Conservation (phyloP, 2,797 vertebrate species). For the Spea hammondii region DNA sequence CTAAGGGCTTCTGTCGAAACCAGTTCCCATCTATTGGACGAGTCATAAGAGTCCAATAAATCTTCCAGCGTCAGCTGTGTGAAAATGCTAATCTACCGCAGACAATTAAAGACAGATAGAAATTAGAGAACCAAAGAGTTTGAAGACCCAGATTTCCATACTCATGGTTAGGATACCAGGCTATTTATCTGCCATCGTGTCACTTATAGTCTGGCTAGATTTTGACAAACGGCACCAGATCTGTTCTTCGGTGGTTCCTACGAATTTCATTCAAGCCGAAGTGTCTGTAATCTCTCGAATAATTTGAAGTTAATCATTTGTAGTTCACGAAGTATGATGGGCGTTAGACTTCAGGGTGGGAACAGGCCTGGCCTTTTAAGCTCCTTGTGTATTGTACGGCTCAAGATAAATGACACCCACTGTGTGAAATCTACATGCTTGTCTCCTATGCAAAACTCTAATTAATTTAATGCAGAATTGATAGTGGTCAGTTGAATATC, state of each 20-base stretch:
- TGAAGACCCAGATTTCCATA: slow-evolving; percentile 63
- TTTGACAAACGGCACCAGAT: slow-evolving; percentile 73
- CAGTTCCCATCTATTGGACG: slow-evolving; percentile 26
- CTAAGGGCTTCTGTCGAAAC: slow-evolving; percentile 25
- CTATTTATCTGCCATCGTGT: slow-evolving; percentile 71
- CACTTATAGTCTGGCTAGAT: slow-evolving; percentile 69
- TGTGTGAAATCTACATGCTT: slow-evolving; percentile 78
- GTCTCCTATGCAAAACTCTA: slow-evolving; percentile 87
- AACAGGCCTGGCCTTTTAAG: slow-evolving; percentile 77
- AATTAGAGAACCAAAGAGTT: slow-evolving; percentile 67
- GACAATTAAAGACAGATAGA: slow-evolving; percentile 74
- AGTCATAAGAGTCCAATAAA: slow-evolving; percentile 60
- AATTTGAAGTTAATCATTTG: slow-evolving; percentile 89
- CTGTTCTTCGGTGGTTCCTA: slow-evolving; percentile 63
- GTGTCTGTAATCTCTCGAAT: slow-evolving; percentile 76
- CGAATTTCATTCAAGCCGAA: slow-evolving; percentile 72
- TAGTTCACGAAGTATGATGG: slow-evolving; percentile 73
- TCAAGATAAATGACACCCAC: slow-evolving; percentile 74
- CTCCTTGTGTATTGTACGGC: slow-evolving; percentile 70
- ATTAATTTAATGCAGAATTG: slow-evolving; percentile 96
- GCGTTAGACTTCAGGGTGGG: slow-evolving; percentile 75
- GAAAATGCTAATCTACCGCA: slow-evolving; percentile 72
- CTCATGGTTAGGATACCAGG: slow-evolving; percentile 58
- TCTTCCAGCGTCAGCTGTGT: slow-evolving; percentile 66
- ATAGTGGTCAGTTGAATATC: slow-evolving; percentile 86